Evolutionary conservation across 2,797 vertebrate species (phyloP), one percentile per base, ranked within the genome.

Genomic region (Cuculus canorus): DNA sequence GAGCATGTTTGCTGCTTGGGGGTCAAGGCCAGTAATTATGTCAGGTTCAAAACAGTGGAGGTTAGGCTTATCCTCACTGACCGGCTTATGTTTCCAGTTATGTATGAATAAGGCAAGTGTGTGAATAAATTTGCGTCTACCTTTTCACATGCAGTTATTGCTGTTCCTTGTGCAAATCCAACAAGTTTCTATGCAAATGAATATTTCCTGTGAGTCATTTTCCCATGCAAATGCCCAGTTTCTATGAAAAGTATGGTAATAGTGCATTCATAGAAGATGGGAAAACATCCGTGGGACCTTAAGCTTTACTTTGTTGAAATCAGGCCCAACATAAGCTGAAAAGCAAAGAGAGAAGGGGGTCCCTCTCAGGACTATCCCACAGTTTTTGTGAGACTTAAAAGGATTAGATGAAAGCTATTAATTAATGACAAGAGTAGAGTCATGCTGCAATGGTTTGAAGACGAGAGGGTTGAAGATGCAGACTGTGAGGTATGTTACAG

Each of bases 121-220:
- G 88, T 92, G 94, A 92, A 95, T 92, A 95, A 77, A 69, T 97
- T 96, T 96, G 92, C 93, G 82, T 94, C 78, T 71, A 32, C 75
- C 88, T 96, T 96, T 96, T 95, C 95, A 91, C 90, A 96, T 95
- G 90, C 93, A 95, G 83, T 77, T 91, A 71, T 65, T 96, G 88
- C 86, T 96, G 93, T 88, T 93, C 92, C 92, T 90, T 96, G 90
- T 95, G 95, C 95, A 96, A 94, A 95, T 95, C 93, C 17, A 27
- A 81, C 95, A 95, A 93, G 94, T 96, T 96, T 96, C 81, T 91
- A 96, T 96, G 96, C 91, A 94, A 94, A 95, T 94, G 35, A 75
- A 57, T 91, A 88, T 92, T 97, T 97, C 96, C 96, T 95, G 86
- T 96, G 97, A 97, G 82, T 96, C 82, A 96, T 96, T 96, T 97